Percentiles rank a stretch among this genome's conserved stretches.
These are phyloP conservation scores for Microcebus griseorufus DNA, from an alignment of 2,113 vertebrate species.

Conservation along the genomic window DNA sequence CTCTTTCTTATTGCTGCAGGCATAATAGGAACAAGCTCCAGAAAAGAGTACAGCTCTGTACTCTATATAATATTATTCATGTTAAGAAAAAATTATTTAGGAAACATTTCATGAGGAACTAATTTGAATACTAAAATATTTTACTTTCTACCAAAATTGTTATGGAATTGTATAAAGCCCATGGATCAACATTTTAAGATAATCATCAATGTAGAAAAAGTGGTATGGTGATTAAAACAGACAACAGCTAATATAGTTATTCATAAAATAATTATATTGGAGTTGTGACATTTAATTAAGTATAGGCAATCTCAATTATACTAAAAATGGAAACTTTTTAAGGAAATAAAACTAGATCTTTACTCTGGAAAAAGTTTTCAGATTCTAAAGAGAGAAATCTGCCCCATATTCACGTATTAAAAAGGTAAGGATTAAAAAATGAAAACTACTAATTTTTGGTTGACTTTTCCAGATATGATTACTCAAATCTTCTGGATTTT, in stretches of 20 bases:
- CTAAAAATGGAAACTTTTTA: constrained; percentile 30
- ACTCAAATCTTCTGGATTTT: background rate
- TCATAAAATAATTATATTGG: constrained; percentile 65
- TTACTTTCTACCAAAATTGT: constrained; percentile 13
- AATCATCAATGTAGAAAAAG: constrained; percentile 1
- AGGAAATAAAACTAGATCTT: constrained; percentile 24
- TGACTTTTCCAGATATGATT: background rate
- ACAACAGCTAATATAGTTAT: constrained; percentile 56
- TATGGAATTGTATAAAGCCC: background rate
- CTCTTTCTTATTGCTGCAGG: background rate
- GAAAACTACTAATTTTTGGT: background rate
- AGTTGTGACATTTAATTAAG: constrained; percentile 55
- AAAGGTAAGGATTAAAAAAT: background rate
- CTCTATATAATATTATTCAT: background rate
- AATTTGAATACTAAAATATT: constrained; percentile 36
- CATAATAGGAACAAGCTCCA: background rate
- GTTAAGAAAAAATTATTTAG: constrained; percentile 12
- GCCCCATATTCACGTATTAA: background rate
- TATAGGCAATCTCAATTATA: constrained; percentile 49
- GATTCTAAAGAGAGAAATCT: background rate
- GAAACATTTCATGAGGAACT: background rate
- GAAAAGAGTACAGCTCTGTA: background rate
- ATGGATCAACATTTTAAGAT: constrained; percentile 28
- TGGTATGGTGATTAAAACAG: constrained; percentile 39
- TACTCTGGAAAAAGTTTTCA: constrained; percentile 28